Conservation (phyloP, 2,113 vertebrate genomes). For the Ginglymostoma cirratum region DNA sequence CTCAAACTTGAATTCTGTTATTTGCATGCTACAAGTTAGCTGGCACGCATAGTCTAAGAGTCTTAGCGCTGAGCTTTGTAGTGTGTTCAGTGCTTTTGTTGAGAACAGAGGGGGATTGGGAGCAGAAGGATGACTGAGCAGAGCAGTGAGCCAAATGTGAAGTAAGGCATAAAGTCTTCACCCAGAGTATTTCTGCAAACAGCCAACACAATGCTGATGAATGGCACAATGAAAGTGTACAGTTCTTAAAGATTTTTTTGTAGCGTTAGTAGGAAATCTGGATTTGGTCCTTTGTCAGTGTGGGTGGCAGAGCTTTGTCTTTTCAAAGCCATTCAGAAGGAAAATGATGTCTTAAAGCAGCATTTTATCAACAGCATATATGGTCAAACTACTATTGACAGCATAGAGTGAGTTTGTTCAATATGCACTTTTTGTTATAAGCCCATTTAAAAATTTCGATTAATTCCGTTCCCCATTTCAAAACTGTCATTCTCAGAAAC, state of each 20-base stretch:
- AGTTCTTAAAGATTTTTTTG: background rate
- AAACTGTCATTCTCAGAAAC: background rate
- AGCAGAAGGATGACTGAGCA: background rate
- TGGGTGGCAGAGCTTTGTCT: background rate
- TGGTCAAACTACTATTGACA: background rate
- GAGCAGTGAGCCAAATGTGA: background rate
- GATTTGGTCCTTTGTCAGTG: background rate
- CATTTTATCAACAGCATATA: conserved; percentile 9
- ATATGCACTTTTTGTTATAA: background rate
- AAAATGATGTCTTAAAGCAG: background rate
- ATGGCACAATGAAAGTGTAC: background rate
- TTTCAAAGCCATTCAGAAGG: conserved; percentile 11
- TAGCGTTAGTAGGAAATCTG: background rate
- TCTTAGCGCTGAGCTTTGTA: background rate
- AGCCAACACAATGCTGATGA: background rate
- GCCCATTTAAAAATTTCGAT: background rate
- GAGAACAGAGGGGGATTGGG: background rate
- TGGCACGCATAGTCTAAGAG: background rate
- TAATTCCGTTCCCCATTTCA: background rate
- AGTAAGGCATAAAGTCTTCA: background rate
- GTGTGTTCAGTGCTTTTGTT: background rate
- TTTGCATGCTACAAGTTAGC: background rate
- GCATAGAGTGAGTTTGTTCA: background rate
- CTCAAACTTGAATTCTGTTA: background rate
- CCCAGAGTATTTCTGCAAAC: background rate